These are phyloP conservation scores for Torymus auratus DNA, from an alignment of 2,888 invertebrate genomes.

Conservation along the genomic window DNA sequence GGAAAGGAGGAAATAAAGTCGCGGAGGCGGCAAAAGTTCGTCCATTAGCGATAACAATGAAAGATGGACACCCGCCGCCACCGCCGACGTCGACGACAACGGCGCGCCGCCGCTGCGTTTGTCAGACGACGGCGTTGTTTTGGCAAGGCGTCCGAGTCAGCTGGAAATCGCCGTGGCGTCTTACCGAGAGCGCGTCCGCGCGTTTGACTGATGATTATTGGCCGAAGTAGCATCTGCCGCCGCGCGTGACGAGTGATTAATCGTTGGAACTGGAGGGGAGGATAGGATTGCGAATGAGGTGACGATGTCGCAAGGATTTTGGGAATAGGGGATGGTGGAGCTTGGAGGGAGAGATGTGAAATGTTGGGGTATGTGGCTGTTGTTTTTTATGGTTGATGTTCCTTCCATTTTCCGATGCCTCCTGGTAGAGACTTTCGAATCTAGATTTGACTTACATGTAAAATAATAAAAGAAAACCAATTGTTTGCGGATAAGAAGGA, in stretches of 20 bases:
- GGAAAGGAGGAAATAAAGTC: conserved; percentile 42
- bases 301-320: too few relatives aligned
- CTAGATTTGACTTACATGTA: too few relatives aligned
- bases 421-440: too few relatives aligned
- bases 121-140: conserved; percentile 63
- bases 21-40: conserved; percentile 68
- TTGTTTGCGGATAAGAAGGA: too few relatives aligned
- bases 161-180: conserved; percentile 42
- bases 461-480: too few relatives aligned
- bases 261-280: not conserved
- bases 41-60: conserved; percentile 75
- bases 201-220: conserved; percentile 56
- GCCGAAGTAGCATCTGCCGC: not conserved
- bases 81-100: conserved; percentile 39
- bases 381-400: too few relatives aligned
- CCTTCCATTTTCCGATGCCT: too few relatives aligned
- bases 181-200: conserved; percentile 13
- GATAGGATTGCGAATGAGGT: too few relatives aligned
- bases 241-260: conserved; percentile 33
- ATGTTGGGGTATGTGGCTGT: too few relatives aligned
- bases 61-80: conserved; percentile 68
- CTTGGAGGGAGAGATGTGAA: too few relatives aligned
- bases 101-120: conserved; percentile 63
- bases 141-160: conserved; percentile 50
- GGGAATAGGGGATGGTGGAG: too few relatives aligned